Evolutionary conservation across 2,113 vertebrate genomes (phyloP).

Genomic region (Tragelaphus scriptus): DNA sequence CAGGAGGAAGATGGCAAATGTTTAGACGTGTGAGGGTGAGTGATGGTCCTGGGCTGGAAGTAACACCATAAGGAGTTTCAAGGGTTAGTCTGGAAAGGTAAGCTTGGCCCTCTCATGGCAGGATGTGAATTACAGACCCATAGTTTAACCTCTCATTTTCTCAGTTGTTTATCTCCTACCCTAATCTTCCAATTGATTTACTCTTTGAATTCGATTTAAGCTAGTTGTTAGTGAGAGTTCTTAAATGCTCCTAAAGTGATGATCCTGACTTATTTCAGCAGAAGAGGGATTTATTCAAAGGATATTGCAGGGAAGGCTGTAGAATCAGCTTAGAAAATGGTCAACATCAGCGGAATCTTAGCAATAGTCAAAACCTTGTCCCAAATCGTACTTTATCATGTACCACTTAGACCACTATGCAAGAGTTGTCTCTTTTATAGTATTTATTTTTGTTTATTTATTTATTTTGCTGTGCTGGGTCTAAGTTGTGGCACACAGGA

Average conservation of each 20-base stretch:
- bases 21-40: neutral
- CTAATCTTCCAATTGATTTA: neutral
- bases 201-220: neutral
- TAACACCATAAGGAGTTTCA: neutral
- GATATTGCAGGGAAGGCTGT: no score
- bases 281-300: neutral
- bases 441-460: neutral
- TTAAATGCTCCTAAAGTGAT: neutral
- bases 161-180: neutral
- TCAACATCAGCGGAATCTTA: rapidly evolving
- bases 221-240: neutral
- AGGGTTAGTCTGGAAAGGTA: neutral
- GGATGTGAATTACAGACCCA: neutral
- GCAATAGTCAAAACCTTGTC: neutral
- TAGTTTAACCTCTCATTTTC: neutral
- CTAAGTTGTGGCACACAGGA: neutral
- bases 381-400: rapidly evolving
- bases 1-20: neutral
- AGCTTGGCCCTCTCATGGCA: neutral
- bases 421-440: neutral
- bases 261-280: neutral
- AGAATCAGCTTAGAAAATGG: neutral
- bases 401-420: rapidly evolving
- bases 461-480: neutral
- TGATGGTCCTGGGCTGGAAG: neutral